Conservation (phyloP, 2,888 invertebrate genomes). For the Vannuccia rotundouncinata region DNA sequence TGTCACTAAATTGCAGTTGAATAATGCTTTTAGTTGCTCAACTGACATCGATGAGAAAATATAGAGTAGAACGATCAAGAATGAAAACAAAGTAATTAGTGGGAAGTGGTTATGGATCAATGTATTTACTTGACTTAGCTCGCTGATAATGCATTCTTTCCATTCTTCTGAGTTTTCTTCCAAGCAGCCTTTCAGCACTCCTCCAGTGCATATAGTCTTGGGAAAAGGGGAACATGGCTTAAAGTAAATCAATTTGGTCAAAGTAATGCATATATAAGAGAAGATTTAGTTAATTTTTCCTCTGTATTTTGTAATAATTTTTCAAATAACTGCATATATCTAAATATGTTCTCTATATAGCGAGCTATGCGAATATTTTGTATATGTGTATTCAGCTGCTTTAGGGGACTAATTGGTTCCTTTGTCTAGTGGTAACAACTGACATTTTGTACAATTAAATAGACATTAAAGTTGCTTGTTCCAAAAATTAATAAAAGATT, state of each 20-base stretch:
- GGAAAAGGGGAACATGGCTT: neutral
- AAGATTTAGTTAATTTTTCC: too few relatives aligned
- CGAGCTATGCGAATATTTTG: slow-evolving; percentile 1
- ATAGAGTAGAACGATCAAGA: neutral
- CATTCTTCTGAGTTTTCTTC: neutral
- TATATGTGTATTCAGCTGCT: neutral
- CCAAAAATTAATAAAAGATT: neutral
- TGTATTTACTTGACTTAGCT: neutral
- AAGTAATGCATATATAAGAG: too few relatives aligned
- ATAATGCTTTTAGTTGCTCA: neutral
- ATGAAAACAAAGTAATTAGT: neutral
- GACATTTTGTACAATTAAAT: neutral
- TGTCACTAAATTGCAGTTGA: too few relatives aligned
- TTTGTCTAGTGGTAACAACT: neutral
- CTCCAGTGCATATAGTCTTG: neutral
- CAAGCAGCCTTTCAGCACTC: neutral
- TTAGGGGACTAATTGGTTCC: neutral
- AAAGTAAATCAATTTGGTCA: slow-evolving; percentile 14
- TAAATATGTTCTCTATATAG: slow-evolving; percentile 9
- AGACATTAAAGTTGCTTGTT: too few relatives aligned
- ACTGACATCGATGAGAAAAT: neutral
- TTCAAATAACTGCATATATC: neutral
- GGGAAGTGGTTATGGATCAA: neutral
- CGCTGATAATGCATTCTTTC: neutral
- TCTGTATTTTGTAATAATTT: too few relatives aligned